A percentile compares a stretch with the other conserved stretches of the same genome.
Conservation (phyloP, 2,113 vertebrate species). For the Anolis sagrei region DNA sequence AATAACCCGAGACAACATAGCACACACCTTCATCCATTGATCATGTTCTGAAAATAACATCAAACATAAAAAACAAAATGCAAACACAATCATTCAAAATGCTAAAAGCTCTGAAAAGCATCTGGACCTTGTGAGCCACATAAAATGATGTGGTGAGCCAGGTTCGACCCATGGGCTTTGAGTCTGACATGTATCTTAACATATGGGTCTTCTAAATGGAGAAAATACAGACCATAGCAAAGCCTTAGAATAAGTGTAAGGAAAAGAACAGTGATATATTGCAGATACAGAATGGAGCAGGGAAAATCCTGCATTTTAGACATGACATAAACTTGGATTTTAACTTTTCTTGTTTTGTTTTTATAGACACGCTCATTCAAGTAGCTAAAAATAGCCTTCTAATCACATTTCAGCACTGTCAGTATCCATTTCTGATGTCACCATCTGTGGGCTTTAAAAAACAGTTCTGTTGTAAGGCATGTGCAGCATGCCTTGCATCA, state of each 20-base stretch:
- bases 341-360: not conserved
- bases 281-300: conserved; percentile 4
- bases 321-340: not conserved
- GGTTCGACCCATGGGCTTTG: too few relatives aligned
- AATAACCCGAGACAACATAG: too few relatives aligned
- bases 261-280: not conserved
- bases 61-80: too few relatives aligned
- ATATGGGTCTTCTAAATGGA: not conserved
- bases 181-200: too few relatives aligned
- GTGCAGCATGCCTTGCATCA: conserved; percentile 62
- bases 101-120: too few relatives aligned
- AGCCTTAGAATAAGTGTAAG: not conserved
- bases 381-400: not conserved
- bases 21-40: too few relatives aligned
- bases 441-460: conserved; percentile 29
- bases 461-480: conserved; percentile 36
- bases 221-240: not conserved
- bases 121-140: too few relatives aligned
- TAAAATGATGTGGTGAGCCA: too few relatives aligned
- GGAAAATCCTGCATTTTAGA: not conserved
- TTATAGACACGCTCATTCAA: not conserved
- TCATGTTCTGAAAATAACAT: too few relatives aligned
- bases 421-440: conserved; percentile 41
- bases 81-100: too few relatives aligned
- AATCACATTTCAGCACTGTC: conserved; percentile 10